These are phyloP conservation scores for Lypha dubia DNA, from an alignment of 2,888 invertebrate species.

Conservation along the genomic window DNA sequence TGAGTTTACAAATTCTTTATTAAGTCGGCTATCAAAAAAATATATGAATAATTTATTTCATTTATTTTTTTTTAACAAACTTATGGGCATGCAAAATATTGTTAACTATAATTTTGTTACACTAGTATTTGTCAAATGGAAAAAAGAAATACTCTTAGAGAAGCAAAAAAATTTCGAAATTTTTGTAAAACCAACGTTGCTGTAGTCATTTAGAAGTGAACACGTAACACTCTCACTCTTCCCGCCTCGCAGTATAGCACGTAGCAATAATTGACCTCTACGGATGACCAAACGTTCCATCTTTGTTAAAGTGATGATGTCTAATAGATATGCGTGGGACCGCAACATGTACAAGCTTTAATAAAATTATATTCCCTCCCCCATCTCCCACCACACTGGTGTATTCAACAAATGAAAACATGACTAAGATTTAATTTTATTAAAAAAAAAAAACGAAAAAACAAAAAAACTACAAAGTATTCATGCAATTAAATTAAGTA, in stretches of 20 bases:
- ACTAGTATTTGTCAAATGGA: too few relatives aligned
- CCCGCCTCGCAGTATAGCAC: not conserved
- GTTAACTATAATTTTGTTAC: too few relatives aligned
- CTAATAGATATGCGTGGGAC: constrained; percentile 59
- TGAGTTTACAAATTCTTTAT: too few relatives aligned
- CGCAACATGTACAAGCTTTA: not conserved
- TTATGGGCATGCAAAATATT: too few relatives aligned
- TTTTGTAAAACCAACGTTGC: not conserved
- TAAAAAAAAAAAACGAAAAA: constrained; percentile 8
- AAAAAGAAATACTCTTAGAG: too few relatives aligned
- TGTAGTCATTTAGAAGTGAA: not conserved
- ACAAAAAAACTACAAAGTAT: constrained; percentile 3
- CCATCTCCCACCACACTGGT: not conserved
- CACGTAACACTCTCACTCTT: constrained; percentile 41
- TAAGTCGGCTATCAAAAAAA: too few relatives aligned
- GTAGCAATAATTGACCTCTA: constrained; percentile 65
- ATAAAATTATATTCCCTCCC: too few relatives aligned
- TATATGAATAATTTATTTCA: too few relatives aligned
- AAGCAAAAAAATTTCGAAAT: not conserved
- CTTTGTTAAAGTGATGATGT: constrained; percentile 60
- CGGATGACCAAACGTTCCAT: constrained; percentile 71
- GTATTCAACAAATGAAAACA: constrained; percentile 15
- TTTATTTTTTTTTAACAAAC: too few relatives aligned
- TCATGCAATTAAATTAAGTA: constrained; percentile 34
- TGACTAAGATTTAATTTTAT: constrained; percentile 39